phyloP scores from a whole-genome alignment of 2,113 vertebrate species.

The Steatornis caripensis region DNA sequence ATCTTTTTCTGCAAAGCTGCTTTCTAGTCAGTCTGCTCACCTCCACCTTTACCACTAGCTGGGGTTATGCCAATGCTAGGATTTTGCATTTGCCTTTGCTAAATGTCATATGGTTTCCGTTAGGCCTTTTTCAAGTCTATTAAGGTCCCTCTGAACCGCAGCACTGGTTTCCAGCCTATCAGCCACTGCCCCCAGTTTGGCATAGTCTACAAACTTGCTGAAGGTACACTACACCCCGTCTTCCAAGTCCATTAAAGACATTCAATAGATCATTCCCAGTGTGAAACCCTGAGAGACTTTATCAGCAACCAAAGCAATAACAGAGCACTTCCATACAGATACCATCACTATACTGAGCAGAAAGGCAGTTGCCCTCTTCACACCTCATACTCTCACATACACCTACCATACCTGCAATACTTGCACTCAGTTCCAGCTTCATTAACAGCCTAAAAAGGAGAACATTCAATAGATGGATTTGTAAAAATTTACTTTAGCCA shows the following conservation, averaged over 20 bases:
- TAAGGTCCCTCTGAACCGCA: neutral
- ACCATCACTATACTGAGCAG: neutral
- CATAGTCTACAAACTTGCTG: neutral
- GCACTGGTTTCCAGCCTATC: neutral
- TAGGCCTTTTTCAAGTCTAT: neutral
- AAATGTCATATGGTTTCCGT: accelerated
- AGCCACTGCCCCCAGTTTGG: neutral
- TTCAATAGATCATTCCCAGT: neutral
- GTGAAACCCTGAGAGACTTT: neutral
- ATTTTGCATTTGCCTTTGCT: neutral
- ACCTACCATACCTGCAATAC: neutral
- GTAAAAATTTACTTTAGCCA: neutral
- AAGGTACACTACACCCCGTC: neutral
- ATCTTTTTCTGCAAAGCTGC: neutral
- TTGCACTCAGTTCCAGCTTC: neutral
- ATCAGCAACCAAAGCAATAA: neutral
- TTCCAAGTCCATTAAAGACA: neutral
- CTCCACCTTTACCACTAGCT: neutral
- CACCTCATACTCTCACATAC: neutral
- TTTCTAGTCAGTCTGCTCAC: neutral
- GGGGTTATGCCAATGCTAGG: neutral
- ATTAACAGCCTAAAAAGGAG: neutral
- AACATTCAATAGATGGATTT: neutral
- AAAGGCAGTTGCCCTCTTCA: neutral
- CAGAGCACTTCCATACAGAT: neutral